A percentile compares a stretch with the other conserved stretches of the same genome.
Conservation (phyloP, 2,797 vertebrate species). For the Myripristis murdjan region DNA sequence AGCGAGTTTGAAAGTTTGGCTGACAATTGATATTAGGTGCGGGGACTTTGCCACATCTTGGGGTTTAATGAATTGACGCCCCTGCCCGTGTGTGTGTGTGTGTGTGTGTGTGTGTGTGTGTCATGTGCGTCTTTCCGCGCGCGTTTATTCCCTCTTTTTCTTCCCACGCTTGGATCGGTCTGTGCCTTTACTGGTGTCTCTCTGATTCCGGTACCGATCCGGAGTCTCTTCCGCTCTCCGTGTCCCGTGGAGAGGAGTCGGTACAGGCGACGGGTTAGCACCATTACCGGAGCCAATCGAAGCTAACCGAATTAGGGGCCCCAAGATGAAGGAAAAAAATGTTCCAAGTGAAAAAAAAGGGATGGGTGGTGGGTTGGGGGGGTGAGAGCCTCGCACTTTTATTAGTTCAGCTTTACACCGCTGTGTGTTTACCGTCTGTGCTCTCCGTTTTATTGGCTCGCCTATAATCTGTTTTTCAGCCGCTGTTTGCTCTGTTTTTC, state of each 20-base stretch:
- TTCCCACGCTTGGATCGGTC: constrained; percentile 17
- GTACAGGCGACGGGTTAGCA: constrained; percentile 83
- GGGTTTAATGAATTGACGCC: constrained; percentile 45
- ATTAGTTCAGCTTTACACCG: constrained; percentile 85
- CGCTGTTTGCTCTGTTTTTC: constrained; percentile 64
- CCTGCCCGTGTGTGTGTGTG: neutral
- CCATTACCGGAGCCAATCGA: constrained; percentile 86
- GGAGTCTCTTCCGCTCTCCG: constrained; percentile 69
- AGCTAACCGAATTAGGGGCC: constrained; percentile 84
- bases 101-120: neutral
- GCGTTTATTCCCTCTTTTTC: neutral
- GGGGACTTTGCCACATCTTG: constrained; percentile 26
- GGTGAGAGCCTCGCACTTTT: constrained; percentile 81
- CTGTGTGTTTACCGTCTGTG: constrained; percentile 82
- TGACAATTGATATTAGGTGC: neutral
- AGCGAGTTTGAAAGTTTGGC: constrained; percentile 4
- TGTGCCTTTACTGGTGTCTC: constrained; percentile 43
- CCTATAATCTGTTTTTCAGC: constrained; percentile 82
- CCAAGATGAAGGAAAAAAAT: constrained; percentile 73
- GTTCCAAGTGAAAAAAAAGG: constrained; percentile 75
- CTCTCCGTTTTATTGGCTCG: constrained; percentile 82
- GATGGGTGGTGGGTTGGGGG: no score
- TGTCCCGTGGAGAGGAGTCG: constrained; percentile 75
- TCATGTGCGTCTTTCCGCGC: no score
- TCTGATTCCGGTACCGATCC: constrained; percentile 47